phyloP scores from a whole-genome alignment of 2,113 vertebrate genomes.

The Sarotherodon lohbergeri region DNA sequence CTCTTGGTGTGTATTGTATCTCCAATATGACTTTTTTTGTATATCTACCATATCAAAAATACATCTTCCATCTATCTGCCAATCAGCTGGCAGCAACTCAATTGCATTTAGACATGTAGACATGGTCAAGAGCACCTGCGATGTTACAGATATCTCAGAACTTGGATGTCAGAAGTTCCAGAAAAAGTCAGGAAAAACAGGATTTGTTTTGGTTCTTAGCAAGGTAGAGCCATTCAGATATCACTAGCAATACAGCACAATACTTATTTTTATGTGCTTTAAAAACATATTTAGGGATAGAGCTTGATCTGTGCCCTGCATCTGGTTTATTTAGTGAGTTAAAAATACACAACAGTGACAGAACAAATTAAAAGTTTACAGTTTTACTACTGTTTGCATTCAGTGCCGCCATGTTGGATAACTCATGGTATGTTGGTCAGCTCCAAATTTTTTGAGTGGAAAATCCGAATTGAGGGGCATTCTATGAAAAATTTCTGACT shows the following conservation, averaged over 20 bases:
- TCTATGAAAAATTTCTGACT: background rate
- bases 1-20: background rate
- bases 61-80: background rate
- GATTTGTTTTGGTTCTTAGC: background rate
- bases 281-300: background rate
- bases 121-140: background rate
- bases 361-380: background rate
- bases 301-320: background rate
- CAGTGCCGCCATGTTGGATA: background rate
- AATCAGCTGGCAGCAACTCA: background rate
- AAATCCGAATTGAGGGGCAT: background rate
- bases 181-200: background rate
- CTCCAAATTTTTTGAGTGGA: background rate
- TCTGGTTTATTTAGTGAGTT: background rate
- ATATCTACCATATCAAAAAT: background rate
- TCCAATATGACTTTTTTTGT: background rate
- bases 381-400: background rate
- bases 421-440: background rate
- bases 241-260: background rate
- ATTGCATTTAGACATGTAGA: background rate
- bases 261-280: background rate
- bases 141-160: background rate
- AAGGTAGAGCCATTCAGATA: background rate
- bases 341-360: background rate
- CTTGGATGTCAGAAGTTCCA: background rate